Evolutionary conservation across 2,888 invertebrate species (phyloP), one percentile per base, ranked within the genome.

Genomic region (Suillia variegata): DNA sequence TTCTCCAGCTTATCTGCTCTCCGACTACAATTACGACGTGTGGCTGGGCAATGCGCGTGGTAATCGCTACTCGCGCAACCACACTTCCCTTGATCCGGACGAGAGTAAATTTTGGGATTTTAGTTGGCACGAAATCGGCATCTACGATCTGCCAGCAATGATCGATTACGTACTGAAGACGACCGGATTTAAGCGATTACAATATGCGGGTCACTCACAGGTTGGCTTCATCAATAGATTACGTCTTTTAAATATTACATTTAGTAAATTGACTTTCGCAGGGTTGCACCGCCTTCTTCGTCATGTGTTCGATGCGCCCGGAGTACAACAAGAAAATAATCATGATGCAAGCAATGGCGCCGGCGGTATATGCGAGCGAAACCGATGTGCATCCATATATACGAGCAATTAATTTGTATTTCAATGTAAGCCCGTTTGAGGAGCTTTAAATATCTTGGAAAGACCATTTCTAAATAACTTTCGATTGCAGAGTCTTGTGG

Each of bases 41-140:
- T 82, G 82, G 82, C 54, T 82, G 66, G 82, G 82, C 2, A 82
- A 82, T 67, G 76, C 79, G 2, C 74, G 82, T 5, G 82, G 82
- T 17, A 82, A 81, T 73, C 78, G 81, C 6, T 82, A 82, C 57
- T 81, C 80, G 1, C 74, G 79, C 21, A 79, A 79, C 53, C 82
- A 82, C 59, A 77, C 74, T 3, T 68, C 68, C 2, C 67, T 78
- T 17, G 77, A 78, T 68, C 79, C 80, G 15, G 75, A 80, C 54
- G 74, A 72, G n/a, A 68, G 70, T 12, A 75, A 81, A n/a, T 90
- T 84, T 75, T 90, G 90, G 90, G 76, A 84, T 51, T 90, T 88
- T 73, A 92, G 92, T 60, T 96, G 90, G 89, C 91, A 95, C 75
- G 92, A 96, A 80, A 92, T 95, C 77, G 95, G 93, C 2, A 80